Conservation (phyloP, 2,797 vertebrate genomes). For the Gouania willdenowi region DNA sequence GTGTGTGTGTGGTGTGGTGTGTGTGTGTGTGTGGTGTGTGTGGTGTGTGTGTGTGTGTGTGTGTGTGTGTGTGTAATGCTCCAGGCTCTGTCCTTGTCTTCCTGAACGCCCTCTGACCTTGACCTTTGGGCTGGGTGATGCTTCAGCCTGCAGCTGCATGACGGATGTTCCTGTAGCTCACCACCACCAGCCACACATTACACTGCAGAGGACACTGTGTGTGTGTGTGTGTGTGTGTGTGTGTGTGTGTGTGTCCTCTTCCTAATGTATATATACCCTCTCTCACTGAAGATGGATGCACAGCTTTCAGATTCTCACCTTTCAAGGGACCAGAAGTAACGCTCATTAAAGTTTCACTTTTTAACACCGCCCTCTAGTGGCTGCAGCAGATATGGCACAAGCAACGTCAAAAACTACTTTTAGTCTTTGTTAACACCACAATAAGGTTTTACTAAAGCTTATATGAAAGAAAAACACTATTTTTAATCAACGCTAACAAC, state of each 20-base stretch:
- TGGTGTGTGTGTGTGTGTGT: constrained; percentile 4
- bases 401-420: too few relatives aligned
- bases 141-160: constrained; percentile 50
- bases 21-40: constrained; percentile 1
- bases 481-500: too few relatives aligned
- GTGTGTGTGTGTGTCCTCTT: neutral
- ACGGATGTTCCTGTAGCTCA: constrained; percentile 46
- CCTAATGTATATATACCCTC: too few relatives aligned
- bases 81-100: constrained; percentile 43
- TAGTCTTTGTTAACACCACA: too few relatives aligned
- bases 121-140: constrained; percentile 40
- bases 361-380: too few relatives aligned
- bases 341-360: too few relatives aligned
- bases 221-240: constrained; percentile 5
- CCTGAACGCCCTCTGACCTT: constrained; percentile 34
- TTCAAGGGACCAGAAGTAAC: too few relatives aligned
- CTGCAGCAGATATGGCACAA: too few relatives aligned
- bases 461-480: too few relatives aligned
- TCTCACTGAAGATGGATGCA: too few relatives aligned
- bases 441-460: too few relatives aligned
- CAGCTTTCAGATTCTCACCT: too few relatives aligned
- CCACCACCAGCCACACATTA: constrained; percentile 23
- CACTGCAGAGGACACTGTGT: neutral
- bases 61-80: constrained; percentile 7
- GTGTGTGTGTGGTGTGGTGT: constrained; percentile 5